Base-by-base conservation (phyloP, 2,888 invertebrate genomes). In the Euzetes globulus region DNA sequence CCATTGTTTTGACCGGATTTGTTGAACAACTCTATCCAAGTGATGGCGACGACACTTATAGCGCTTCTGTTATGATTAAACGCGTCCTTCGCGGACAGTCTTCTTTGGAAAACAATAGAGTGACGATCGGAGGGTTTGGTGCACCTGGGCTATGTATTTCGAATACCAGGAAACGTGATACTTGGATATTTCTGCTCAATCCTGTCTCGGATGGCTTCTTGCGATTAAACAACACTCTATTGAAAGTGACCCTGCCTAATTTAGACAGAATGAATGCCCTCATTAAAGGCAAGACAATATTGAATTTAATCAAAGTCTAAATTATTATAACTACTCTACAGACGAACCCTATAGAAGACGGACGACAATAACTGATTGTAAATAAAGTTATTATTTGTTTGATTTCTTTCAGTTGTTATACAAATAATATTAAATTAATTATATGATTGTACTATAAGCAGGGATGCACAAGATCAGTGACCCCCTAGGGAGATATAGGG, bases 1-100 rank as follows among this genome's bases (percentile, higher is more conserved):
- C n/a, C 22, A 78, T 52, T 79, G 78, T 72, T 79, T 79, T 79
- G 80, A 79, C 17, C 73, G 78, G 78, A 27, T 76, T 73, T 33
- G 74, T 78, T 9, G 77, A 78, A 45, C 74, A 77, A 19, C 25
- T 77, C 11, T 75, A 77, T 55, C 74, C 74, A 17, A 72, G 75
- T 58, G 73, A 72, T 58, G 60, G 60, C 11, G 75, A 71, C 29
- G 72, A 55, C 50, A 25, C 72, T 52, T 78, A 79, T 70, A 75
- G 74, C 19, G 77, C 75, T 1, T 76, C 77, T 33, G 78, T 78
- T 6, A 45, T 75, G 50, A 77, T 79, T 17, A 77, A 78, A 41
- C 63, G 78, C n/a, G 78, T 79, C 5, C 55, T 78, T 17, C 47
- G 29, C 13, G 75, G 75, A 52, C 70, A 68, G n/a, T 15, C 15